phyloP scores from a whole-genome alignment of 2,888 invertebrate genomes.

The Uropetala carovei region DNA sequence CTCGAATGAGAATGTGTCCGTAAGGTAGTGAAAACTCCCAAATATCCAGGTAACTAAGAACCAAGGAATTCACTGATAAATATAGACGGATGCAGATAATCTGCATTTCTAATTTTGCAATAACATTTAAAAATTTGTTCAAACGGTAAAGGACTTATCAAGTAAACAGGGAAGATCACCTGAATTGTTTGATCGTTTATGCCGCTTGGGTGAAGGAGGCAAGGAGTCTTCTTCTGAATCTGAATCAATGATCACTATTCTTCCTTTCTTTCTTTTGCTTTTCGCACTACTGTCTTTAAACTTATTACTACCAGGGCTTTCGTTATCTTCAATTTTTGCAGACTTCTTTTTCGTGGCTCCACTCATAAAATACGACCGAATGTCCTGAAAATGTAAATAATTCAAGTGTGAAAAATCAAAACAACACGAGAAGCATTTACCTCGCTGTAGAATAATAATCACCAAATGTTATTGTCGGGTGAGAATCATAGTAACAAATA shows the following conservation, averaged over 20 bases:
- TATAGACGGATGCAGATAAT: background rate
- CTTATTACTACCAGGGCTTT: conserved; percentile 69
- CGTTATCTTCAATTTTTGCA: conserved; percentile 67
- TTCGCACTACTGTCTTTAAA: conserved; percentile 68
- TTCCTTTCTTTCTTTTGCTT: conserved; percentile 68
- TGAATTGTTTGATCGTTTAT: conserved; percentile 70
- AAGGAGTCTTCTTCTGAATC: conserved; percentile 74
- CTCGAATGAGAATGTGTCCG: background rate
- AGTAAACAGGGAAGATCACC: background rate
- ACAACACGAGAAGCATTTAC: no score
- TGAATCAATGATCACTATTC: conserved; percentile 72
- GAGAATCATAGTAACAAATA: no score
- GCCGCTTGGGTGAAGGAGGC: conserved; percentile 63
- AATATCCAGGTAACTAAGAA: background rate
- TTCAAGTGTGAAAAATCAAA: background rate
- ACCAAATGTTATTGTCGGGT: no score
- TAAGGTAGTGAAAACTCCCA: background rate
- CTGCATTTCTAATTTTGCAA: background rate
- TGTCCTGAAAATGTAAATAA: conserved; percentile 77
- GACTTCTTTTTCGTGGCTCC: conserved; percentile 72
- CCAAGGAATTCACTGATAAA: background rate
- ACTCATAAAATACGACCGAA: conserved; percentile 79
- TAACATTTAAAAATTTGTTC: background rate
- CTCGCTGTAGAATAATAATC: no score
- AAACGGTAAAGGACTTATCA: background rate